Percentiles rank a stretch among this genome's conserved stretches.
phyloP scores from a whole-genome alignment of 1,140 invertebrate species.

The Dufourea novaeangliae region DNA sequence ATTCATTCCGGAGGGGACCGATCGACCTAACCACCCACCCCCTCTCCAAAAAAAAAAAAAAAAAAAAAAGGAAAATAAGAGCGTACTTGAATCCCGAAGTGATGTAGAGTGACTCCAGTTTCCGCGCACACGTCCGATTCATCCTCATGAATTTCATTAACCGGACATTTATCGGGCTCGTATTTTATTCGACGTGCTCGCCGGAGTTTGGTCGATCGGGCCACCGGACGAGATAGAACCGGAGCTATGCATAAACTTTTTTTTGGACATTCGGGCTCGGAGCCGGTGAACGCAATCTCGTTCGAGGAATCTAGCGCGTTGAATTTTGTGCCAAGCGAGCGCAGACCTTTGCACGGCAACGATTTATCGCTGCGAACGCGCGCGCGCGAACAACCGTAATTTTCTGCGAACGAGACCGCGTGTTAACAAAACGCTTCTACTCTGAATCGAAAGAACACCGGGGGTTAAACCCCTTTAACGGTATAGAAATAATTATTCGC shows the following conservation, averaged over 20 bases:
- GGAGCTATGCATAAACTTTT: conserved; percentile 15
- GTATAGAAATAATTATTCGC: conserved; percentile 46
- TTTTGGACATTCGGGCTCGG: conserved; percentile 14
- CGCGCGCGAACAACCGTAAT: background rate
- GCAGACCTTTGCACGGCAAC: conserved; percentile 11
- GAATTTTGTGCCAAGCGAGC: conserved; percentile 7
- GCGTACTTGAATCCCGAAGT: conserved; percentile 65
- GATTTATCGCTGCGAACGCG: background rate
- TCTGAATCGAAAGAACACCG: background rate
- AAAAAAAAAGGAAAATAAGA: conserved; percentile 68
- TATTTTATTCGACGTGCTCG: conserved; percentile 23
- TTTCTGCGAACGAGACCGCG: background rate
- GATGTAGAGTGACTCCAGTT: conserved; percentile 63
- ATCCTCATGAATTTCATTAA: conserved; percentile 73
- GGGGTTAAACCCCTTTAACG: conserved; percentile 18
- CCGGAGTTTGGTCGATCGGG: background rate
- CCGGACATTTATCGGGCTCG: conserved; percentile 12
- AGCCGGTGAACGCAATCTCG: background rate
- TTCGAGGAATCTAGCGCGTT: background rate
- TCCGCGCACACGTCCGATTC: conserved; percentile 38
- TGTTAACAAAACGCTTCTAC: conserved; percentile 4
- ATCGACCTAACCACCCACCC: conserved; percentile 57
- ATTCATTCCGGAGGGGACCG: conserved; percentile 67
- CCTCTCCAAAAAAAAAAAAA: conserved; percentile 51
- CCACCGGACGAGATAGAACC: background rate